Conservation (phyloP, 2,113 vertebrate species). For the Nothobranchius furzeri region DNA sequence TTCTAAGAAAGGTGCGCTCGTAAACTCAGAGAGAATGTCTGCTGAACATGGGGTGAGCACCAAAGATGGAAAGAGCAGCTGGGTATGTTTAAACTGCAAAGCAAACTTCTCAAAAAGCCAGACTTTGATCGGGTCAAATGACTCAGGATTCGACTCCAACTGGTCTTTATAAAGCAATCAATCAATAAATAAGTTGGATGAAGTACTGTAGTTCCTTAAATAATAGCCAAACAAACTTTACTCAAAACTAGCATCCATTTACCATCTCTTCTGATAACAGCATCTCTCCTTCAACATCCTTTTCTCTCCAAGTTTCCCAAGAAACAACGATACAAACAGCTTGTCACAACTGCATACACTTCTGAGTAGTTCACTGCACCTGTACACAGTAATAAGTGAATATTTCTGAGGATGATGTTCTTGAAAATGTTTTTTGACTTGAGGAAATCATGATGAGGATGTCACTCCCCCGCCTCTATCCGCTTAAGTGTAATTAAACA, state of each 20-base stretch:
- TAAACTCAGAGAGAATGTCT: conserved; percentile 27
- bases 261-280: conserved; percentile 16
- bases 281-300: conserved; percentile 5
- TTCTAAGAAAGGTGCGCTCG: conserved; percentile 15
- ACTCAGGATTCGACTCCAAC: conserved; percentile 23
- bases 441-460: conserved; percentile 49
- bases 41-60: conserved; percentile 36
- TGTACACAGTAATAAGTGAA: conserved; percentile 46
- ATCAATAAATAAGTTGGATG: too few species aligned
- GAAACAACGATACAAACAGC: neutral
- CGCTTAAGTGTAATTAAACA: conserved; percentile 68
- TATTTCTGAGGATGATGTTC: conserved; percentile 37
- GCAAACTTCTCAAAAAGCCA: conserved; percentile 19
- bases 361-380: conserved; percentile 49
- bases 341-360: neutral
- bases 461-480: conserved; percentile 50
- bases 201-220: too few species aligned
- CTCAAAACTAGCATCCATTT: neutral
- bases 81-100: neutral
- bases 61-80: conserved; percentile 29
- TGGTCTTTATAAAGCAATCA: neutral
- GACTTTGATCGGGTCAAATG: conserved; percentile 2
- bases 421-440: conserved; percentile 56
- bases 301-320: conserved; percentile 5
- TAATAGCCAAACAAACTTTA: conserved; percentile 7